phyloP scores from a whole-genome alignment of 2,113 vertebrate species.

The Emydura subglobosa region DNA sequence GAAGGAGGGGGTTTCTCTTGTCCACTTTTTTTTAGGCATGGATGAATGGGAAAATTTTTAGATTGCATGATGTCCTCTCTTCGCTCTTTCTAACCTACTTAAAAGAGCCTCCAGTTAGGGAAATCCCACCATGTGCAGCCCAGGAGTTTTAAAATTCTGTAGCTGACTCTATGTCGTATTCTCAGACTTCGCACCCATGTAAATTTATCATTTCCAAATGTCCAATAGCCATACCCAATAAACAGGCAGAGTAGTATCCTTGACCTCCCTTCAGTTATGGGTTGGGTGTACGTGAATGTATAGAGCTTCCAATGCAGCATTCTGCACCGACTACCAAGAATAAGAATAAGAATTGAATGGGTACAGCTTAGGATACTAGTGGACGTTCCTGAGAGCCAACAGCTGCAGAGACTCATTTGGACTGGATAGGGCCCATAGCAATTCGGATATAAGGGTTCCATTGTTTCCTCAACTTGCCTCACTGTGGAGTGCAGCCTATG shows the following conservation, averaged over 20 bases:
- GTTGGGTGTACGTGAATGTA: rapidly evolving
- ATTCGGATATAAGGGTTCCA: constrained; percentile 37
- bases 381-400: neutral
- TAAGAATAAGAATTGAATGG: neutral
- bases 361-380: rapidly evolving
- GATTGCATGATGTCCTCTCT: neutral
- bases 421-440: neutral
- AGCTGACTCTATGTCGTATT: rapidly evolving
- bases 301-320: rapidly evolving
- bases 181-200: rapidly evolving
- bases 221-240: neutral
- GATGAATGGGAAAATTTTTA: neutral
- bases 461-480: constrained; percentile 39
- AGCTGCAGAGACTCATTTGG: neutral
- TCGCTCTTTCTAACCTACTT: neutral
- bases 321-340: neutral
- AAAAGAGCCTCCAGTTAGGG: neutral
- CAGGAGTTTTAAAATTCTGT: neutral
- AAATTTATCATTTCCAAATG: rapidly evolving
- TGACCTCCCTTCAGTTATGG: neutral
- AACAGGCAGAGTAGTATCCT: neutral
- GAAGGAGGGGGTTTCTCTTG: neutral
- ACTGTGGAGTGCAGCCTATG: constrained; percentile 43
- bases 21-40: neutral
- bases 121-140: neutral